Conservation (phyloP, 2,888 invertebrate genomes). For the Polia nebulosa region DNA sequence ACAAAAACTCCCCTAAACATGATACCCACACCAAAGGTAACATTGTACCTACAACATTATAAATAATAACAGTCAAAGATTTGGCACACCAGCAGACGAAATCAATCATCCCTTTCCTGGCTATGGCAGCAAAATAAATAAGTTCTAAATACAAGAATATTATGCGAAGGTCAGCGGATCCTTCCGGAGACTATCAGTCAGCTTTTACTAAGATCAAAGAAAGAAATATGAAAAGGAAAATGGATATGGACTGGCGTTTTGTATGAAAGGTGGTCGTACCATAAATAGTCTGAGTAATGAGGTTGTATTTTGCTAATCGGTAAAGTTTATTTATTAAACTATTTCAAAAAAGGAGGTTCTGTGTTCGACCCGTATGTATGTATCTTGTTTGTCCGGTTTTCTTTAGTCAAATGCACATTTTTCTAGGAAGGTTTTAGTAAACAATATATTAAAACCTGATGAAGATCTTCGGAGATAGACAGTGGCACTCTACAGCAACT, state of each 20-base stretch:
- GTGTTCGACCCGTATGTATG: no score
- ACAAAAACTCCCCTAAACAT: background rate
- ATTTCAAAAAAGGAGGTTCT: no score
- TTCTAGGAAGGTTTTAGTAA: no score
- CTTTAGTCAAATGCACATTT: no score
- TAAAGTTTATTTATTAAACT: no score
- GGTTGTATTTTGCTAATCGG: background rate
- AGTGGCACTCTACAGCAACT: no score
- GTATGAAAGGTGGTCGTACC: background rate
- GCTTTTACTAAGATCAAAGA: conserved; percentile 27
- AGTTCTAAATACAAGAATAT: conserved; percentile 21
- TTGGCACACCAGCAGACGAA: conserved; percentile 18
- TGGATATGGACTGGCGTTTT: conserved; percentile 7
- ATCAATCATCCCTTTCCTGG: conserved; percentile 54
- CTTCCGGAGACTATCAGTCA: conserved; percentile 50
- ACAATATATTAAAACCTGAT: no score
- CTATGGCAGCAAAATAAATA: conserved; percentile 37
- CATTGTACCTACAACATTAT: background rate
- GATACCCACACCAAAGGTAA: background rate
- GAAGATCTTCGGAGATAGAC: no score
- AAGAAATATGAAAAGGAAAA: conserved; percentile 40
- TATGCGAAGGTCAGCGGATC: conserved; percentile 29
- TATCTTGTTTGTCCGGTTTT: no score
- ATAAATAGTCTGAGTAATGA: background rate
- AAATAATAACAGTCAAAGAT: conserved; percentile 16